Conservation (phyloP, 2,113 vertebrate species). For the Andinoacara biseriatus region DNA sequence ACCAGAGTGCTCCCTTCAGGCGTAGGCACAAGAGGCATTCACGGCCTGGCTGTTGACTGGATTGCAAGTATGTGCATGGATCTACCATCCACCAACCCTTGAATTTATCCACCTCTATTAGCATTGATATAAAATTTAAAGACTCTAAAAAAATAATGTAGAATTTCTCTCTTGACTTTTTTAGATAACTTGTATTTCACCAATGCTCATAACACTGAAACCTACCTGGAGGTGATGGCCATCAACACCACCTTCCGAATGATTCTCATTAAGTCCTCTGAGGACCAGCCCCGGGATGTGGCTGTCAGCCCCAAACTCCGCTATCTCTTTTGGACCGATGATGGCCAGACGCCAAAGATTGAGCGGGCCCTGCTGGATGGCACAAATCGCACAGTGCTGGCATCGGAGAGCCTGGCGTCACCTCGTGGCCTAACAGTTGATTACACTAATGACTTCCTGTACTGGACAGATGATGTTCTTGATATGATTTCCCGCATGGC, state of each 20-base stretch:
- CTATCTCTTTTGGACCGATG: constrained; percentile 92
- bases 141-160: background rate
- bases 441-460: constrained; percentile 85
- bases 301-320: constrained; percentile 90
- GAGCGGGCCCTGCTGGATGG: constrained; percentile 91
- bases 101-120: background rate
- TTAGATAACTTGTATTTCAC: constrained; percentile 95
- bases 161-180: background rate
- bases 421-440: constrained; percentile 90
- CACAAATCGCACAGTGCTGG: constrained; percentile 89
- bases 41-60: constrained; percentile 80
- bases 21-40: constrained; percentile 71
- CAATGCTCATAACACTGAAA: constrained; percentile 87
- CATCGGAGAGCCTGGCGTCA: constrained; percentile 87
- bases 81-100: background rate
- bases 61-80: constrained; percentile 66
- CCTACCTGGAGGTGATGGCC: constrained; percentile 88
- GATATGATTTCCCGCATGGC: constrained; percentile 91
- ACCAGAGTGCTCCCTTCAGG: constrained; percentile 61
- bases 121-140: background rate
- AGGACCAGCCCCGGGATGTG: constrained; percentile 87
- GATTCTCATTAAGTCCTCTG: constrained; percentile 86
- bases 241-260: constrained; percentile 89
- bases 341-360: constrained; percentile 91
- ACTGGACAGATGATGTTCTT: constrained; percentile 93